Base-by-base conservation (phyloP, 2,888 invertebrate genomes). In the Meteorus colon region DNA sequence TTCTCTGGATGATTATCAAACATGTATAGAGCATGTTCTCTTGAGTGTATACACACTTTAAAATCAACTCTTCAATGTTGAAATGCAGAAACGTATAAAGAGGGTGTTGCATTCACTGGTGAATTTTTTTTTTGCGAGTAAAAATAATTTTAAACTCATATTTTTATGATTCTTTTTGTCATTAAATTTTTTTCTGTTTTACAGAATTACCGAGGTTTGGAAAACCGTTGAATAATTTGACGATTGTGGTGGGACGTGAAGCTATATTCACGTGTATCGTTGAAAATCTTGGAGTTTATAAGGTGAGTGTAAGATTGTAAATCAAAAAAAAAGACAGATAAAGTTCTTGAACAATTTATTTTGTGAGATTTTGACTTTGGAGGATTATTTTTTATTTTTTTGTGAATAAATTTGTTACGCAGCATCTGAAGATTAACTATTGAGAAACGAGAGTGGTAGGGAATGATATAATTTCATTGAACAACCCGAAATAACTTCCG, bases 121-220 rank as follows among this genome's bases (percentile, higher is more conserved):
- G 16, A 72, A 63, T 62, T 60, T 71, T 45, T 55, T 55, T 5
- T n/a, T 60, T 29, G 24, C 24, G 60, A 60, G 59, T 71, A n/a
- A 70, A 10, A 59, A 37, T 70, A 70, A 59, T 60, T 41, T 59
- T 59, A 31, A 37, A 59, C 8, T 16, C 37, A 59, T 70, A 14
- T 24, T 48, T n/a, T 48, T n/a, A 16, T 48, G 12, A 10, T 4
- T 34, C 2, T 16, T 16, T 63, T 34, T 34, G n/a, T 5, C 6
- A 34, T 34, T 63, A 12, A 12, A 48, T 73, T 73, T 48, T 24
- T 55, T 63, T 12, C 51, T 60, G n/a, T 34, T 24, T 16, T 55
- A 71, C 87, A 89, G 89, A 89, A 83, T 83, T 87, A 83, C 89
- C 89, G 73, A 87, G 83, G 80, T 89, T 89, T 77, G 89, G 86